A percentile compares a stretch with the other conserved stretches of the same genome.
phyloP scores from a whole-genome alignment of 2,113 vertebrate genomes.

The Zosterops borbonicus region DNA sequence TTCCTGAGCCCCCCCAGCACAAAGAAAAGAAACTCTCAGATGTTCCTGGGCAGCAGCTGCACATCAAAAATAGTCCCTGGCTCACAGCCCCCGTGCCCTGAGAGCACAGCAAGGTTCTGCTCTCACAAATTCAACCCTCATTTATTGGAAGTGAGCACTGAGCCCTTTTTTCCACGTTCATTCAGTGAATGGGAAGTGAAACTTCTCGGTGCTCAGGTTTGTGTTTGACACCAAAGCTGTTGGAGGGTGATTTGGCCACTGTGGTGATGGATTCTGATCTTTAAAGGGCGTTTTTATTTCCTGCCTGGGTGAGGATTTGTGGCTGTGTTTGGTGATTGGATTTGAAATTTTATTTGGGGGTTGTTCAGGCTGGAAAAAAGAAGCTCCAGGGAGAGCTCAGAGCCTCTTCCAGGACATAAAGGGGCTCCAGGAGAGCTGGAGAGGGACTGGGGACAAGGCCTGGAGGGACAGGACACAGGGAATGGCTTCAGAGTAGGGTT shows the following conservation, averaged over 20 bases:
- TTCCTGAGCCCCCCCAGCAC: background rate
- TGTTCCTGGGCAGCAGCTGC: constrained; percentile 57
- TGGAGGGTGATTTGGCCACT: background rate
- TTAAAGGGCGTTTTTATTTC: background rate
- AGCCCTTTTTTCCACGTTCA: background rate
- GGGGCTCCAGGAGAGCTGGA: background rate
- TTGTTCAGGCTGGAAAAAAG: background rate
- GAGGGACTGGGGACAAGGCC: background rate
- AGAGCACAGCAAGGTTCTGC: background rate
- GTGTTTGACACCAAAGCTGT: background rate
- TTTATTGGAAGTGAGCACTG: constrained; percentile 18
- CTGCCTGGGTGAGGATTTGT: background rate
- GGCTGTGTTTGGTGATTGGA: background rate
- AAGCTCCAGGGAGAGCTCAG: background rate
- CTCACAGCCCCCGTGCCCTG: background rate
- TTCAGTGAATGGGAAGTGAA: background rate
- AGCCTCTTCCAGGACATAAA: background rate
- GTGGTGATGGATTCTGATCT: background rate
- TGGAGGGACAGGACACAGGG: background rate
- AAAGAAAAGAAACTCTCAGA: constrained; percentile 58
- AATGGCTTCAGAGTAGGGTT: background rate
- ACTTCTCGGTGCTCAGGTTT: background rate
- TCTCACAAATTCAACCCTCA: background rate
- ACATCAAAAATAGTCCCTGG: constrained; percentile 30
- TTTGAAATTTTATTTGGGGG: background rate